Evolutionary conservation across 2,797 vertebrate species (phyloP), one percentile per base, ranked within the genome.

Genomic region (Chromis chromis): DNA sequence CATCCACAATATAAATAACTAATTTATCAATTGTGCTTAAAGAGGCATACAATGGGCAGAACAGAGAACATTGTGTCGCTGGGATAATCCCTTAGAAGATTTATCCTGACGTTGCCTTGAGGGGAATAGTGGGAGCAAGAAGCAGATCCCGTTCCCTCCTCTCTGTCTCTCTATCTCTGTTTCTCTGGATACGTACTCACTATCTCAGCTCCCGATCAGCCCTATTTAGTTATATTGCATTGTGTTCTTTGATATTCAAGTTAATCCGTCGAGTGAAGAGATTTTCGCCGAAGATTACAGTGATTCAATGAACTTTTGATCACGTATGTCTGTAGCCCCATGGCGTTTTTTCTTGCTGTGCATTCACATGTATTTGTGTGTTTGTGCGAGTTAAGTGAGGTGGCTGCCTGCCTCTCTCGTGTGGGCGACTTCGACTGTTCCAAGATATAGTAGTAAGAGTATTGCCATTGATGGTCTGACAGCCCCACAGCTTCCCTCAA

Each of bases 11-110:
- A 85, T 92, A 91, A 95, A 95, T 94, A 95, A 94, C 92, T 92
- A 82, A 95, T 95, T 94, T 92, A 94, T 94, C 93, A 95, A 88
- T 95, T 93, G 92, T 94, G 88, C 90, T 93, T 95, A 94, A 92
- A 93, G 81, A 92, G 83, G 88, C 92, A 89, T 88, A 93, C 88
- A 93, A 93, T 94, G 91, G 91, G 90, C 92, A 89, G 90, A 93
- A 94, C 91, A 92, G 88, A 81, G 91, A 91, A 86, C 91, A 93
- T 95, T 94, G 94, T 94, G 89, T 92, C 91, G 91, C 92, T 61
- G 81, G 93, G 90, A 93, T 94, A 95, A 95, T 96, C 94, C 93
- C 93, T 93, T 89, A 85, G 88, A 94, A 92, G 91, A 93, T 91
- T 93, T 93, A 92, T 87, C 90, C 93, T 88, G 90, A 91, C 86